Evolutionary conservation across 2,888 invertebrate genomes (phyloP).

Genomic region (Tipula lateralis): DNA sequence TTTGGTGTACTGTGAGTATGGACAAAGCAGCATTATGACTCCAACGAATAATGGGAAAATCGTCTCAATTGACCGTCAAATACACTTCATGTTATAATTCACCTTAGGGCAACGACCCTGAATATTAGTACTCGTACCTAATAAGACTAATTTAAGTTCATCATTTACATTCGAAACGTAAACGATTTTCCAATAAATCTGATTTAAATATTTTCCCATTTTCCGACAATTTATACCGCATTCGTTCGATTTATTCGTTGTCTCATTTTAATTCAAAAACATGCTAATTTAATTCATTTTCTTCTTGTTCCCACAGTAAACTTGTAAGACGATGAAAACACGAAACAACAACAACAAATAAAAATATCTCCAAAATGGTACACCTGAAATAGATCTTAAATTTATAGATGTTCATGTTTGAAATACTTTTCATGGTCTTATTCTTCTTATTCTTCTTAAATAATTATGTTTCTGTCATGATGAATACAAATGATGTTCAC

Average conservation of each 20-base stretch:
- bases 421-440: background rate
- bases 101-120: no score
- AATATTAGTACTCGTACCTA: no score
- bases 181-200: background rate
- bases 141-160: no score
- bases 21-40: no score
- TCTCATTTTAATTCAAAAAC: background rate
- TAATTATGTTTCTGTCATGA: background rate
- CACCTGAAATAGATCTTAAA: background rate
- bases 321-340: background rate
- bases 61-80: no score
- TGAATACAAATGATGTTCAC: constrained; percentile 11
- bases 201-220: background rate
- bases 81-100: no score
- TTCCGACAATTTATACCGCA: background rate
- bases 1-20: no score
- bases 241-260: background rate
- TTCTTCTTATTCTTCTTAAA: background rate
- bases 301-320: no score
- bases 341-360: background rate
- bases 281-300: constrained; percentile 24
- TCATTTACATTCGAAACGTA: background rate
- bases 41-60: no score
- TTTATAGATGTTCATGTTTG: background rate
- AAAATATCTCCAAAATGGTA: background rate